These are phyloP conservation scores for Carassius carassius DNA, from an alignment of 2,113 vertebrate species.

Conservation along the genomic window DNA sequence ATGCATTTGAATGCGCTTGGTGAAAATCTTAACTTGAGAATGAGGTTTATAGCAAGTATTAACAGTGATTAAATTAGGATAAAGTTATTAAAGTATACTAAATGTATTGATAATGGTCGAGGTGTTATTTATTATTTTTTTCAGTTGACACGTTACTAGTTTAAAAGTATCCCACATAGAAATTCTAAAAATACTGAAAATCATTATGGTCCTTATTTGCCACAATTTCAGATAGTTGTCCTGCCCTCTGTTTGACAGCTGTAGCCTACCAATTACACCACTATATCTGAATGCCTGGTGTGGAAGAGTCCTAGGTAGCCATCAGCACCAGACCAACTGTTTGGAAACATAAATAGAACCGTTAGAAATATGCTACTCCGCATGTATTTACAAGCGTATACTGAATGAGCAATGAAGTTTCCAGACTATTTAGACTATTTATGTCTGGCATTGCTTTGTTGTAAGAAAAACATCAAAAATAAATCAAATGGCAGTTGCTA, in stretches of 20 bases:
- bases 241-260: not conserved
- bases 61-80: too few species aligned
- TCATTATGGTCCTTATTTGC: not conserved
- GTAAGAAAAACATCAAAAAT: too few species aligned
- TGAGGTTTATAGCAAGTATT: too few species aligned
- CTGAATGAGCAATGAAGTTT: not conserved
- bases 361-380: not conserved
- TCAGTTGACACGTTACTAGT: too few species aligned
- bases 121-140: too few species aligned
- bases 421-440: not conserved
- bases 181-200: not conserved
- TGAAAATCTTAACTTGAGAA: too few species aligned
- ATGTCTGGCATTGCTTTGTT: not conserved
- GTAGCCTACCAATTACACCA: not conserved
- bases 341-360: constrained; percentile 4
- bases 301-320: constrained; percentile 1
- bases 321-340: constrained; percentile 19
- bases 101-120: too few species aligned
- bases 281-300: not conserved
- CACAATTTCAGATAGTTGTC: not conserved
- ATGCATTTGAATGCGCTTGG: too few species aligned
- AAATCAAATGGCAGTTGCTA: not conserved
- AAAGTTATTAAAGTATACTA: too few species aligned
- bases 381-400: not conserved
- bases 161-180: not conserved